Conservation (phyloP, 1,140 invertebrate species). For the Adoxophyes honmai region DNA sequence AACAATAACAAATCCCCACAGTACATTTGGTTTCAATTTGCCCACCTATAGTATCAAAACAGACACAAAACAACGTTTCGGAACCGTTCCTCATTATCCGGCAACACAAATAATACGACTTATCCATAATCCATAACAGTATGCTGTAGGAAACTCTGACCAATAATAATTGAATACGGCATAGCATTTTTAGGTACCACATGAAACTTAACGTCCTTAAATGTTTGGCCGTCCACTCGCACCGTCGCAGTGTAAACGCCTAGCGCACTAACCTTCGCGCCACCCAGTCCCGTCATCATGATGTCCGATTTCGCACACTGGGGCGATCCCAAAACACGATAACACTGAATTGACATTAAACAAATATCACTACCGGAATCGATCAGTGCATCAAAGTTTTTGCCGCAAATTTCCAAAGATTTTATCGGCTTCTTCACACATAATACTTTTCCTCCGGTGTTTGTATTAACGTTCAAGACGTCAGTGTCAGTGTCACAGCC, state of each 20-base stretch:
- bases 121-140: not conserved
- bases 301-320: not conserved
- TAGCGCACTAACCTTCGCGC: not conserved
- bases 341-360: not conserved
- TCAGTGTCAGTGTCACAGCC: no score
- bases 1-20: no score
- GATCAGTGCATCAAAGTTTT: not conserved
- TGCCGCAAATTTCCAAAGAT: not conserved
- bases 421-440: not conserved
- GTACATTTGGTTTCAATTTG: no score
- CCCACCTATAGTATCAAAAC: no score
- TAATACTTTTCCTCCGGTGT: not conserved
- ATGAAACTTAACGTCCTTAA: not conserved
- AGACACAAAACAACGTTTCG: not conserved
- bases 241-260: not conserved
- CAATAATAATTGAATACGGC: conserved; percentile 4
- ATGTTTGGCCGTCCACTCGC: not conserved
- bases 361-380: conserved; percentile 9
- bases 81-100: not conserved
- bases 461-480: not conserved
- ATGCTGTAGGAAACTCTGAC: not conserved
- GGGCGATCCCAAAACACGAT: not conserved
- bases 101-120: not conserved
- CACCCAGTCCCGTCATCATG: not conserved
- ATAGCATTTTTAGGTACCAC: not conserved